Percentiles rank a stretch among this genome's conserved stretches.
phyloP scores from a whole-genome alignment of 23 tunicate species.

The Botrylloides violaceus region DNA sequence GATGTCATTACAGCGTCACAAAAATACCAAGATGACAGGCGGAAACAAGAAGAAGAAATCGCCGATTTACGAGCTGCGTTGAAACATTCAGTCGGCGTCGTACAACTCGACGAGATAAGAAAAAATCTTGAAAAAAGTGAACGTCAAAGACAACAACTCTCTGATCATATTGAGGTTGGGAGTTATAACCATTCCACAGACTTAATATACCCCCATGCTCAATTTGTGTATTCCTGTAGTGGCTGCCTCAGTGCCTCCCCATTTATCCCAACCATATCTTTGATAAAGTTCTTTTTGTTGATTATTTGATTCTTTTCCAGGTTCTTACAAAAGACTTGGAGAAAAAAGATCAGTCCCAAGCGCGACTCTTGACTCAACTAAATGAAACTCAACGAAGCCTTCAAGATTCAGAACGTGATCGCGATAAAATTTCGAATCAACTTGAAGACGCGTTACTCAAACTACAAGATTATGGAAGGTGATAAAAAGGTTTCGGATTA shows the following conservation, averaged over 20 bases:
- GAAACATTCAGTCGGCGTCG: slow-evolving; percentile 90
- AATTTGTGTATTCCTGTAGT: neutral
- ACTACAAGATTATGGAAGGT: slow-evolving; percentile 69
- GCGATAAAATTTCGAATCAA: slow-evolving; percentile 43
- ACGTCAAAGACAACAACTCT: slow-evolving; percentile 84
- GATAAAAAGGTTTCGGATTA: too few species aligned
- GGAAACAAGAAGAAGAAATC: slow-evolving; percentile 74
- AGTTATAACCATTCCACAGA: too few species aligned
- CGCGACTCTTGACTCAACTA: slow-evolving; percentile 52
- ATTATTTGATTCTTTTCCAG: too few species aligned
- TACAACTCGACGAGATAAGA: slow-evolving; percentile 70
- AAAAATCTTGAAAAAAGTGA: slow-evolving; percentile 86
- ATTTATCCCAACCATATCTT: neutral
- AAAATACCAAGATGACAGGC: slow-evolving; percentile 43
- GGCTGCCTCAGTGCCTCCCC: neutral
- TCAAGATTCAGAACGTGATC: slow-evolving; percentile 58
- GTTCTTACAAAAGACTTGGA: slow-evolving; percentile 77
- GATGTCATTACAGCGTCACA: slow-evolving; percentile 63
- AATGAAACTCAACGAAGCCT: slow-evolving; percentile 49
- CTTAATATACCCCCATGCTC: too few species aligned
- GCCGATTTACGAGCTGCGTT: slow-evolving; percentile 79
- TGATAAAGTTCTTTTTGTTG: too few species aligned
- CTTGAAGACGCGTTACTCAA: slow-evolving; percentile 74
- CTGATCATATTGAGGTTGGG: slow-evolving; percentile 87
- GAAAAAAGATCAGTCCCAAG: slow-evolving; percentile 78